Evolutionary conservation across 2,797 vertebrate genomes (phyloP).

Genomic region (Megaceryle alcyon): DNA sequence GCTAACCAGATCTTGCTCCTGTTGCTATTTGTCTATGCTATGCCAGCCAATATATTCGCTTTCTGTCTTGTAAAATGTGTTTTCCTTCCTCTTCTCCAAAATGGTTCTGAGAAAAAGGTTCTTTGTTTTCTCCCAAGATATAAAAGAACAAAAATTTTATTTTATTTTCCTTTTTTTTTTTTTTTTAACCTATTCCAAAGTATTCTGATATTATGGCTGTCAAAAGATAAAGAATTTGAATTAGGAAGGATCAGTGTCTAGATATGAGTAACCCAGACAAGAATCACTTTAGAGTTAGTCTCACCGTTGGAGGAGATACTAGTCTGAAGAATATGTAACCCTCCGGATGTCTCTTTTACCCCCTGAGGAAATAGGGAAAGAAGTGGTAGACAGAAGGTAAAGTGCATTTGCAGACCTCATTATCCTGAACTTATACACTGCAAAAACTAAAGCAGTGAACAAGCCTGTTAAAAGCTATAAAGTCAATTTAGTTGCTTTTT

Average conservation of each 20-base stretch:
- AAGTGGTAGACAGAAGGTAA: neutral
- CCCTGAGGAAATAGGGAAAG: neutral
- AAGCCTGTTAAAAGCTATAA: neutral
- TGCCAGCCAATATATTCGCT: neutral
- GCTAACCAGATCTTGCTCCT: neutral
- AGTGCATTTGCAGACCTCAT: neutral
- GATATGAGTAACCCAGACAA: neutral
- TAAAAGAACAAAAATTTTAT: neutral
- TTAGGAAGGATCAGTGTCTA: neutral
- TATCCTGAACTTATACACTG: neutral
- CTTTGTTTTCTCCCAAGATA: neutral
- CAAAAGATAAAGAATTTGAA: neutral
- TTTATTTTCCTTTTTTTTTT: neutral
- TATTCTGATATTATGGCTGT: neutral
- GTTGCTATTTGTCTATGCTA: neutral
- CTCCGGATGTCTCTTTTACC: neutral
- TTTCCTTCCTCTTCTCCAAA: constrained; percentile 8
- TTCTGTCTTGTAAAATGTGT: neutral
- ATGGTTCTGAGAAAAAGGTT: constrained; percentile 10
- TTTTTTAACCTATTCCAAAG: neutral
- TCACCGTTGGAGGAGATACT: neutral
- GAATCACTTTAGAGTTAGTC: neutral
- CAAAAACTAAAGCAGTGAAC: neutral
- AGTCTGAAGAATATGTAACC: neutral
- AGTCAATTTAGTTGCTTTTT: neutral